Evolutionary conservation across 2,888 invertebrate genomes (phyloP), one percentile per base, ranked within the genome.

Genomic region (Ptychoptera albimana): DNA sequence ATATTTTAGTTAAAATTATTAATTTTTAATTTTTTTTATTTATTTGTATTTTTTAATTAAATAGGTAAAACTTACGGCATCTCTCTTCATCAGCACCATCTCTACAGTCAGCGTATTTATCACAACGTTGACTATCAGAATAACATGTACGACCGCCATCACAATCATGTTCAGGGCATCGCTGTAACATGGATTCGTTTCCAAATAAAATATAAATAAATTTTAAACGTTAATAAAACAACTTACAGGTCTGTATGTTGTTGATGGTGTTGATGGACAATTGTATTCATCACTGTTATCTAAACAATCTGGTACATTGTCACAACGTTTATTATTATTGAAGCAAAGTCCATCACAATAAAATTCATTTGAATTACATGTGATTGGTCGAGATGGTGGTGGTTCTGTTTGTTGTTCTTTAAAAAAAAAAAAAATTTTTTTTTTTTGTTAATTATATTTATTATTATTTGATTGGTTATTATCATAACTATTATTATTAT

Each of bases 331-430:
- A 12, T 64, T 63, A n/a, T 56, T 60, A 48, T 72, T 61, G 50
- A 81, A 68, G 58, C 83, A 84, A 45, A 59, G 55, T 14, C 76
- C 75, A 53, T 75, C 67, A 53, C 73, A 77, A 51, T 66, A 68
- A 60, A 74, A 72, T 56, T 75, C 61, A 51, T 61, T 58, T 34
- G 49, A 48, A 23, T 51, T 50, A 49, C 66, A 66, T 45, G 23
- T 23, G 23, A 13, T 15, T 40, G 40, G 40, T 10, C n/a, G 15
- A 14, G 30, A 8, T 23, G 13, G 31, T 40, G 40, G 32, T 31
- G 31, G 40, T 15, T 40, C 31, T 40, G 40, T 29, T 39, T 7
- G 13, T 30, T 16, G 23, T 23, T 23, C 23, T 23, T 23, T 23
- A 23, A 23, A 23, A 23, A 5, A 23, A 5, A 23, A 5, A 5